These are phyloP conservation scores for Trachymyrmex septentrionalis DNA, from an alignment of 1,140 invertebrate species.

Conservation along the genomic window DNA sequence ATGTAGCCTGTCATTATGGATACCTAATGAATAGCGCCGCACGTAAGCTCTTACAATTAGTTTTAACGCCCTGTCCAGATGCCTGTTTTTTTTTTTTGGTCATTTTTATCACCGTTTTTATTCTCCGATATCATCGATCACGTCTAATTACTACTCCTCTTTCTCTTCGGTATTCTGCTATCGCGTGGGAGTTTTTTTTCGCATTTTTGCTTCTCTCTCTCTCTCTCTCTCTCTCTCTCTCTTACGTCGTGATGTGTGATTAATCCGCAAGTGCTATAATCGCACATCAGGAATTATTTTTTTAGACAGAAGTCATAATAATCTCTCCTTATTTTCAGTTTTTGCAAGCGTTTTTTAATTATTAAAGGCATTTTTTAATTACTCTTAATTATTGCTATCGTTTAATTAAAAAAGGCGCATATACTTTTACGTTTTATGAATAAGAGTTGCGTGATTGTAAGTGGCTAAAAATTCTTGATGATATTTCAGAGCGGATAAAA, in stretches of 20 bases:
- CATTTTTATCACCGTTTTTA: neutral
- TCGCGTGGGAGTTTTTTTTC: neutral
- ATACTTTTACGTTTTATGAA: conserved; percentile 11
- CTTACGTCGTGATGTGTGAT: neutral
- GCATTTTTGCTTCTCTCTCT: neutral
- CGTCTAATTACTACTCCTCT: neutral
- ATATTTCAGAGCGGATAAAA: neutral
- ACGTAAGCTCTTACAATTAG: neutral
- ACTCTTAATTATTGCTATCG: neutral
- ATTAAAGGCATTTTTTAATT: neutral
- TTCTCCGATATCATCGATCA: conserved; percentile 24
- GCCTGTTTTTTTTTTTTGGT: neutral
- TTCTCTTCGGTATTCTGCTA: neutral
- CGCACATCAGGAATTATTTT: neutral
- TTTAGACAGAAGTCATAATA: neutral
- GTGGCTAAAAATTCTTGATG: neutral
- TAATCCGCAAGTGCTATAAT: conserved; percentile 5
- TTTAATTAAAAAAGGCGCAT: neutral
- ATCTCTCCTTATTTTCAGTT: neutral
- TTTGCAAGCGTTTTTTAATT: too few relatives aligned
- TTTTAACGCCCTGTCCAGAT: conserved; percentile 2
- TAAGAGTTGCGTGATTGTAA: conserved; percentile 8
- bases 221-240: neutral
- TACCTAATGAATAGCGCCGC: conserved; percentile 71
- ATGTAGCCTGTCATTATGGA: conserved; percentile 72